phyloP scores from a whole-genome alignment of 2,113 vertebrate species.

The Podilymbus podiceps region DNA sequence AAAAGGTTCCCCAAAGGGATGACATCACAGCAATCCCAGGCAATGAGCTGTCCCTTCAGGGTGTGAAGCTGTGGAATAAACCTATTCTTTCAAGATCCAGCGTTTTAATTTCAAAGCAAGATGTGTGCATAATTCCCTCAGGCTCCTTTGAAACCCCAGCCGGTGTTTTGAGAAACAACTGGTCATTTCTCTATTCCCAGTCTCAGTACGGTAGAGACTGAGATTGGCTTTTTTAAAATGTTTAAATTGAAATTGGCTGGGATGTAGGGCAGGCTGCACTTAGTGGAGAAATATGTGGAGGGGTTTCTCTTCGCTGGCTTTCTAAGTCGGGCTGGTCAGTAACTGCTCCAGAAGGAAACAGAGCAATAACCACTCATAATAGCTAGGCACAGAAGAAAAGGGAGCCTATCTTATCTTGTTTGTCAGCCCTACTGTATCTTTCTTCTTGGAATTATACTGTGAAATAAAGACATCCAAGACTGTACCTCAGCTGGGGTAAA shows the following conservation, averaged over 20 bases:
- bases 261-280: background rate
- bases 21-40: background rate
- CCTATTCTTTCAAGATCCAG: background rate
- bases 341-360: background rate
- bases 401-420: background rate
- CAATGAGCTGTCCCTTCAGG: background rate
- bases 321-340: background rate
- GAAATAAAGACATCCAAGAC: background rate
- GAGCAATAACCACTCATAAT: background rate
- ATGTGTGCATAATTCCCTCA: background rate
- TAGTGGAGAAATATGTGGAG: background rate
- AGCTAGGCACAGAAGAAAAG: background rate
- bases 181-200: background rate
- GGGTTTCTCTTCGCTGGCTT: background rate
- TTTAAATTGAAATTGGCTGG: background rate
- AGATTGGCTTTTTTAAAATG: background rate
- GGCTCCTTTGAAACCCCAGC: conserved; percentile 16
- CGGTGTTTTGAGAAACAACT: background rate
- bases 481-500: background rate
- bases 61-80: background rate
- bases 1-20: background rate
- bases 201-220: background rate
- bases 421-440: background rate
- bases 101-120: conserved; percentile 28
- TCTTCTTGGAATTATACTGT: background rate